Evolutionary conservation across 2,888 invertebrate genomes (phyloP).

Genomic region (Gnatocerus cornutus): DNA sequence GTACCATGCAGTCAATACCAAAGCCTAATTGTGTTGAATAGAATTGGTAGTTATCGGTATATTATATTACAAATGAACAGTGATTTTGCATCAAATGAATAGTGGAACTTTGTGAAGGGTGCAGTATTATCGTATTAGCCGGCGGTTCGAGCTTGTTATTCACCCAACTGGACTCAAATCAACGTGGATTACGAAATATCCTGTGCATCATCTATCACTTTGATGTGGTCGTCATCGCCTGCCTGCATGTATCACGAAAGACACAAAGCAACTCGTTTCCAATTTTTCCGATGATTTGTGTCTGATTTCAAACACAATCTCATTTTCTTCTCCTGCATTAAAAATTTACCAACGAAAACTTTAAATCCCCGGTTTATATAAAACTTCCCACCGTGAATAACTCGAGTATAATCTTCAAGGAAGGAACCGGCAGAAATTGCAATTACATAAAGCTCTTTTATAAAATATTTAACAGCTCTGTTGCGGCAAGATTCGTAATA

Average conservation of each 20-base stretch:
- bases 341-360: conserved; percentile 2
- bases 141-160: conserved; percentile 18
- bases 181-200: conserved; percentile 24
- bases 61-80: too few relatives aligned
- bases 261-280: background rate
- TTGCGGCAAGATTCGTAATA: conserved; percentile 38
- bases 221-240: conserved; percentile 7
- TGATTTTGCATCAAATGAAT: conserved; percentile 15
- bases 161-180: conserved; percentile 33
- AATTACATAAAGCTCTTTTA: conserved; percentile 37
- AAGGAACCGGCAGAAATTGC: conserved; percentile 35
- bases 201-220: conserved; percentile 33
- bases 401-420: conserved; percentile 24
- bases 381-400: conserved; percentile 20
- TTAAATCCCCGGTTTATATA: conserved; percentile 8
- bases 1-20: too few relatives aligned
- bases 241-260: background rate
- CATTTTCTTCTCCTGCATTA: background rate
- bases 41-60: too few relatives aligned
- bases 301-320: too few relatives aligned
- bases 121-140: conserved; percentile 22
- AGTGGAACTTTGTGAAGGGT: conserved; percentile 22
- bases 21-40: too few relatives aligned
- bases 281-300: too few relatives aligned
- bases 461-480: conserved; percentile 41